Percentiles rank a stretch among this genome's conserved stretches.
phyloP scores from a whole-genome alignment of 2,888 invertebrate species.

The Cerastoderma edule region DNA sequence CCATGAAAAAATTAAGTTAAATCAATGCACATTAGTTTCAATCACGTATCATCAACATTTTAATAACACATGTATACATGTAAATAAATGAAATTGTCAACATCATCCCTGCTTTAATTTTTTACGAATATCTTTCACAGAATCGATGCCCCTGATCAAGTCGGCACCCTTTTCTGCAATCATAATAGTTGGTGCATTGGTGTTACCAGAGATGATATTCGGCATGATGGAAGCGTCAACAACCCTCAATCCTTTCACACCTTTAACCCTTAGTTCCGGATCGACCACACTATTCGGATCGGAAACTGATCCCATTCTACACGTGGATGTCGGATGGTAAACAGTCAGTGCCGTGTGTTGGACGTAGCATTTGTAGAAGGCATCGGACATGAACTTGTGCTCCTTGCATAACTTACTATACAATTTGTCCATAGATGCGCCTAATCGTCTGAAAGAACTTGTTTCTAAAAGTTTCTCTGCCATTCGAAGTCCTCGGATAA shows the following conservation, averaged over 20 bases:
- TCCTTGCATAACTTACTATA: slow-evolving; percentile 15
- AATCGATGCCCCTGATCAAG: slow-evolving; percentile 42
- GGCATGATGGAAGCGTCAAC: slow-evolving; percentile 53
- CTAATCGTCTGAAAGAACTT: slow-evolving; percentile 24
- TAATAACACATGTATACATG: too few relatives aligned
- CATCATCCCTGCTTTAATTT: not conserved
- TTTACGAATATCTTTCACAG: slow-evolving; percentile 27
- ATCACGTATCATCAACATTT: too few relatives aligned
- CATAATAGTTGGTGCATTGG: slow-evolving; percentile 54
- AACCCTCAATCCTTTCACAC: slow-evolving; percentile 34
- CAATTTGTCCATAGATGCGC: slow-evolving; percentile 7
- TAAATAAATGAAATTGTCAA: too few relatives aligned
- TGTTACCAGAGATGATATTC: slow-evolving; percentile 42
- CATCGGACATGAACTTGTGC: slow-evolving; percentile 27
- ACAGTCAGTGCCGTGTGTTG: slow-evolving; percentile 32
- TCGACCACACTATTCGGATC: slow-evolving; percentile 45
- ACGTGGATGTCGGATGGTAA: slow-evolving; percentile 51
- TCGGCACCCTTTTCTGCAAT: slow-evolving; percentile 54
- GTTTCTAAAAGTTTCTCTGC: slow-evolving; percentile 27
- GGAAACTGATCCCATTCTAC: slow-evolving; percentile 42
- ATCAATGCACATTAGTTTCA: too few relatives aligned
- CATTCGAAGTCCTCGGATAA: slow-evolving; percentile 38
- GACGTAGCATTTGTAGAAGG: slow-evolving; percentile 33
- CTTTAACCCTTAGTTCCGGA: slow-evolving; percentile 38
- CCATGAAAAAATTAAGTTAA: too few relatives aligned